Evolutionary conservation across 2,797 vertebrate species (phyloP).

Genomic region (Thaleichthys pacificus): DNA sequence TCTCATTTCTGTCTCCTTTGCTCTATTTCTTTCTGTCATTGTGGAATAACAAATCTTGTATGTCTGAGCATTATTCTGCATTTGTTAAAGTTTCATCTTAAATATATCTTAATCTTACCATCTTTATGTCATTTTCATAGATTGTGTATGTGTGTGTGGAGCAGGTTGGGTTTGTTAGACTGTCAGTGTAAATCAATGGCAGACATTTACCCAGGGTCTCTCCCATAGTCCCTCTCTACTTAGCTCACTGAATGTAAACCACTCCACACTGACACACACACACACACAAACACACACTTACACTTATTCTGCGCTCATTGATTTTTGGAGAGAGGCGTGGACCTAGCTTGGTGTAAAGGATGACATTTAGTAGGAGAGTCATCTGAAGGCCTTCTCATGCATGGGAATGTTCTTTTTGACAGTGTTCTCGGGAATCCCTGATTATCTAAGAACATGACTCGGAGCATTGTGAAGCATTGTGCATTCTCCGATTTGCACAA

Average conservation of each 20-base stretch:
- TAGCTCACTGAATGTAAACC: conserved; percentile 2
- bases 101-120: no score
- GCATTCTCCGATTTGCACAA: no score
- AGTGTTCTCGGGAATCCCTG: neutral
- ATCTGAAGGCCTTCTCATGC: conserved; percentile 5
- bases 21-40: conserved; percentile 11
- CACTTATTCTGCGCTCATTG: conserved; percentile 9
- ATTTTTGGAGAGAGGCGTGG: conserved; percentile 5
- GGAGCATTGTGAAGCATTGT: no score
- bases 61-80: no score
- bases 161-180: conserved; percentile 6
- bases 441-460: no score
- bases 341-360: neutral
- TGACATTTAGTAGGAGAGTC: conserved; percentile 2
- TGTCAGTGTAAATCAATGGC: conserved; percentile 14
- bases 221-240: conserved; percentile 3
- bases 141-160: conserved; percentile 8
- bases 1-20: neutral
- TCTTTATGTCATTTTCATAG: no score
- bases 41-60: no score
- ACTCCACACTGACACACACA: neutral
- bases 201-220: conserved; percentile 11
- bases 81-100: no score
- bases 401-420: neutral
- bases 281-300: neutral